Evolutionary conservation across 2,797 vertebrate species (phyloP).

Genomic region (Tragelaphus oryx): DNA sequence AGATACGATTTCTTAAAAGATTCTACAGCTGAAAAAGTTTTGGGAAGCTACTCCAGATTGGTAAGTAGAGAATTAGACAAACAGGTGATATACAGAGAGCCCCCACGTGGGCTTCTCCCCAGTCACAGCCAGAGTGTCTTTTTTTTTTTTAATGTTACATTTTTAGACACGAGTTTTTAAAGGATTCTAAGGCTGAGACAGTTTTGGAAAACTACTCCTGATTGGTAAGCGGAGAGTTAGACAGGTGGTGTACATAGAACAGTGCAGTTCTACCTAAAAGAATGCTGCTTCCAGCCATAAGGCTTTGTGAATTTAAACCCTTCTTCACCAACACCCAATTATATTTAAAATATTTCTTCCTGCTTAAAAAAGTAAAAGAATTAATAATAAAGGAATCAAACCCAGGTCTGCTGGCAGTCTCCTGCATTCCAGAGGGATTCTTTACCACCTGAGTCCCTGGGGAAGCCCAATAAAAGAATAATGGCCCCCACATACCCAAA

Average conservation of each 20-base stretch:
- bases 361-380: not conserved
- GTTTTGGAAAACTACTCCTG: not conserved
- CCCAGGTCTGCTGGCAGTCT: not conserved
- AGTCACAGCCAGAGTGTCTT: not conserved
- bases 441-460: not conserved
- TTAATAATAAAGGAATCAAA: not conserved
- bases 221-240: not conserved
- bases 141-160: not conserved
- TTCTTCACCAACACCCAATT: not conserved
- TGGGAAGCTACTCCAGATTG: too few species aligned
- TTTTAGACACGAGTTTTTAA: not conserved
- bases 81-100: not conserved
- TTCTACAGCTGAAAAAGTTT: too few species aligned
- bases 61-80: not conserved
- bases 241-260: not conserved
- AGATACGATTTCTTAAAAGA: too few species aligned
- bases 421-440: not conserved
- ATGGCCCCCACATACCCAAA: not conserved
- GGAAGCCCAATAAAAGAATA: not conserved
- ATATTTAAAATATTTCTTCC: not conserved
- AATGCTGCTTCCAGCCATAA: not conserved
- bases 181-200: not conserved
- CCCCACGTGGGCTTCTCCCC: too few species aligned
- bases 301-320: not conserved
- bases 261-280: not conserved